Evolutionary conservation across 2,797 vertebrate genomes (phyloP), one percentile per base, ranked within the genome.

Genomic region (Melopsittacus undulatus): DNA sequence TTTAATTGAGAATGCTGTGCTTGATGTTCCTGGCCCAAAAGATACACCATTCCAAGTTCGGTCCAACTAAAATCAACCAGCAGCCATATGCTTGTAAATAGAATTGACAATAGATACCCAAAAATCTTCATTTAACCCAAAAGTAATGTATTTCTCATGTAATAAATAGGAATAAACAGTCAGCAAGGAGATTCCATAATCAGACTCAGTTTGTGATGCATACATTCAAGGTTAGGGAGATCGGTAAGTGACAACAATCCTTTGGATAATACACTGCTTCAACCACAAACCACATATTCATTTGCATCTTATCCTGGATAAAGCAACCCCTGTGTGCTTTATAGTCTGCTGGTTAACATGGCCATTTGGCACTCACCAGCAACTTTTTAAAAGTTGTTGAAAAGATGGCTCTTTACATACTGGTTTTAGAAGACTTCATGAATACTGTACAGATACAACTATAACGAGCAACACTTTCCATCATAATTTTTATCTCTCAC

Each of bases 221-320:
- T 1, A 5, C 3, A 15, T 4, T 82, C 3, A 13, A 76, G 32
- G 29, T 42, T 45, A 76, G n/a, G n/a, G n/a, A n/a, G n/a, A n/a
- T n/a, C n/a, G 27, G 30, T 27, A 66, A 72, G 42, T 23, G 74
- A 68, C 9, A 70, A 74, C 81, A 82, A 36, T 13, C 14, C 9
- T 46, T 69, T 46, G 36, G 38, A 19, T 52, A 69, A 62, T 30
- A 7, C 17, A 7, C 20, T 43, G 23, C 13, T 45, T 89, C 9
- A 59, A 51, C 13, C 32, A 62, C 1, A 3, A 79, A n/a, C 4
- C 10, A 12, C 2, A 0, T 32, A 46, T 62, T 49, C 45, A 11
- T 61, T 57, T 4, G 1, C 5, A 70, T 80, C 38, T 64, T 34
- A 46, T 16, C 20, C n/a, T 38, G 15, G 3, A 42, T 3, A 45